A percentile compares a stretch with the other conserved stretches of the same genome.
Conservation (phyloP, 2,113 vertebrate genomes). For the Tautogolabrus adspersus region DNA sequence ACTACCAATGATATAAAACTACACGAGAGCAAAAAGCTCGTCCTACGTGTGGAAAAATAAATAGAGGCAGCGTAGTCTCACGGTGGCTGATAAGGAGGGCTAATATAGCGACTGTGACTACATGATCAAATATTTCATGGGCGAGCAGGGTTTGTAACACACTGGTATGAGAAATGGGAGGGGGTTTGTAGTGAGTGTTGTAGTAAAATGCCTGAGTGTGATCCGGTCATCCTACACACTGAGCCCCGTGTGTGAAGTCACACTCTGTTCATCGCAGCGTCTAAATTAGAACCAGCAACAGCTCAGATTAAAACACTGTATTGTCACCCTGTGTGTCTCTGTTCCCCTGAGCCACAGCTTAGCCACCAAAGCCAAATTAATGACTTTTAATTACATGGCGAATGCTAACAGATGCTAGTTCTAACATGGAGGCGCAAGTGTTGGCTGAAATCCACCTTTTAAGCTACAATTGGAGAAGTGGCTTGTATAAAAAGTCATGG, state of each 20-base stretch:
- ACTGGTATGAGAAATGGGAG: constrained; percentile 54
- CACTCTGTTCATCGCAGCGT: constrained; percentile 46
- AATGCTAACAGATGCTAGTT: constrained; percentile 62
- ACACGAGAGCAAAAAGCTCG: constrained; percentile 33
- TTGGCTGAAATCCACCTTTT: constrained; percentile 54
- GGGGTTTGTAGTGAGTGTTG: constrained; percentile 22
- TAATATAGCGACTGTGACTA: constrained; percentile 47
- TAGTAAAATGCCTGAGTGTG: constrained; percentile 44
- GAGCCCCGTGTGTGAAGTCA: constrained; percentile 62
- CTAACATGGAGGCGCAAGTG: constrained; percentile 38
- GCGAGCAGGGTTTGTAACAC: constrained; percentile 67
- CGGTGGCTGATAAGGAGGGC: constrained; percentile 31
- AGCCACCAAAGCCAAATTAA: constrained; percentile 55
- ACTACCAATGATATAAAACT: constrained; percentile 35
- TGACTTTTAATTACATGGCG: constrained; percentile 73
- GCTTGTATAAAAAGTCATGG: constrained; percentile 43
- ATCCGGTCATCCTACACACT: constrained; percentile 39
- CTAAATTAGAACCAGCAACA: constrained; percentile 56
- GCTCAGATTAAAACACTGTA: constrained; percentile 49
- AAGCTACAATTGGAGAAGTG: constrained; percentile 41
- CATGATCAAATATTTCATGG: constrained; percentile 63
- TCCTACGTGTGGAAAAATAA: constrained; percentile 57
- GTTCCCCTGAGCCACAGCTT: constrained; percentile 27
- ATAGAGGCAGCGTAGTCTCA: constrained; percentile 52
- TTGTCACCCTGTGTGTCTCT: constrained; percentile 17